These are phyloP conservation scores for Paratrypauchen microcephalus DNA, from an alignment of 2,797 vertebrate genomes.

Conservation along the genomic window DNA sequence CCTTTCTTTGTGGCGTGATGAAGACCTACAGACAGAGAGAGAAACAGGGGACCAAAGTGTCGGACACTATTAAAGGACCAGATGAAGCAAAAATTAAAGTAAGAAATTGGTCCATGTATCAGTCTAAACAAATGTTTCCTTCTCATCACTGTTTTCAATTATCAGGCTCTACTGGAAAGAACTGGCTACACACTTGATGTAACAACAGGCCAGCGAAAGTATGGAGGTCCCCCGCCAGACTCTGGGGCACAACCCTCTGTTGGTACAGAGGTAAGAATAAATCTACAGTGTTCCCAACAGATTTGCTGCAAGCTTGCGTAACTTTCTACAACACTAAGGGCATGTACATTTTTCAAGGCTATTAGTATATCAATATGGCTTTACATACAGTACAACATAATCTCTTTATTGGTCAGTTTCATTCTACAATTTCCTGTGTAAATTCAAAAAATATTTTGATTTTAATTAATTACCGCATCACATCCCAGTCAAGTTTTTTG, in stretches of 20 bases:
- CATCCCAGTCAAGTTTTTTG: too few relatives aligned
- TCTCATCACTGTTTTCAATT: not conserved
- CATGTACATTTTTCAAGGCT: too few relatives aligned
- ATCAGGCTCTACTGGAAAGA: conserved; percentile 89
- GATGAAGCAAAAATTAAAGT: conserved; percentile 99
- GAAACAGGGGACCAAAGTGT: conserved; percentile 99
- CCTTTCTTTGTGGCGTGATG: conserved; percentile 99
- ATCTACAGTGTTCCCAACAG: not conserved
- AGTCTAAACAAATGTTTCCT: not conserved
- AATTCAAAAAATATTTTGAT: not conserved
- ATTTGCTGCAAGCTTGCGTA: not conserved
- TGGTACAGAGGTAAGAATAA: conserved; percentile 89
- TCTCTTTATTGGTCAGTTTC: too few relatives aligned
- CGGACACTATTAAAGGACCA: conserved; percentile 98
- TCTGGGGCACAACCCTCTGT: conserved; percentile 93
- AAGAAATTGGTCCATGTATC: conserved; percentile 15
- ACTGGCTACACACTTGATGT: conserved; percentile 98
- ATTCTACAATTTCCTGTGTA: not conserved
- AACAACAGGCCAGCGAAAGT: conserved; percentile 98
- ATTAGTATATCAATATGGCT: too few relatives aligned
- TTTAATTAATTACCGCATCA: not conserved
- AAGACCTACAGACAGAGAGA: conserved; percentile 99
- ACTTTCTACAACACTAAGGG: not conserved
- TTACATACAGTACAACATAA: too few relatives aligned
- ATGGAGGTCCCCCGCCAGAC: conserved; percentile 96